Evolutionary conservation across 1,140 invertebrate species (phyloP).

Genomic region (Leptopilina clavipes): DNA sequence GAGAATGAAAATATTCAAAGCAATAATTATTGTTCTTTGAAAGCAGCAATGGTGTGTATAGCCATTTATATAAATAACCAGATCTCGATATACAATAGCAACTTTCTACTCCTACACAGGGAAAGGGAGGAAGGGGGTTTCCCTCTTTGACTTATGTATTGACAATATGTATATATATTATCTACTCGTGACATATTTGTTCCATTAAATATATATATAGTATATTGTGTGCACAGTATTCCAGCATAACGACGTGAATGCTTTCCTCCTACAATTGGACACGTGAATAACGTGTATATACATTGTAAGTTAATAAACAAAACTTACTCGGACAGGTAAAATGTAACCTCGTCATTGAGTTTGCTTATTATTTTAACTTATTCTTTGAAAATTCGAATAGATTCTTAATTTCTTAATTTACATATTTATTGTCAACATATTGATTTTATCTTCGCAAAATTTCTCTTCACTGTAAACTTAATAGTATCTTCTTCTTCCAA

Average conservation of each 20-base stretch:
- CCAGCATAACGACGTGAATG: not conserved
- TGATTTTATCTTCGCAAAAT: too few relatives aligned
- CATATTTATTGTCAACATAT: too few relatives aligned
- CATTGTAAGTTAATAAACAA: not conserved
- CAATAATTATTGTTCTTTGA: constrained; percentile 51
- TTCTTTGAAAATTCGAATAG: too few relatives aligned
- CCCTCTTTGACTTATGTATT: not conserved
- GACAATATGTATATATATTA: not conserved
- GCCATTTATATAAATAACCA: constrained; percentile 67
- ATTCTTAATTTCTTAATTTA: too few relatives aligned
- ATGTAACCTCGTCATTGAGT: not conserved
- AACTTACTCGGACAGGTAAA: not conserved
- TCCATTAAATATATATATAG: too few relatives aligned
- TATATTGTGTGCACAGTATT: not conserved
- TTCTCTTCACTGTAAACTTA: too few relatives aligned
- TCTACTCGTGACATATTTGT: not conserved
- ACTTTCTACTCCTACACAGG: constrained; percentile 68
- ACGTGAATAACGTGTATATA: not conserved
- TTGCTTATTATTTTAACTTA: not conserved
- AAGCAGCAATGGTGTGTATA: constrained; percentile 48
- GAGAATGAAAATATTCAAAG: constrained; percentile 33
- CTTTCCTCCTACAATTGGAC: not conserved
- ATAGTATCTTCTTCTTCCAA: too few relatives aligned
- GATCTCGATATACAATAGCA: constrained; percentile 66
- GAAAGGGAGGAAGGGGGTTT: constrained; percentile 48